Base-by-base conservation (phyloP, 2,113 vertebrate species). In the Anguilla rostrata region DNA sequence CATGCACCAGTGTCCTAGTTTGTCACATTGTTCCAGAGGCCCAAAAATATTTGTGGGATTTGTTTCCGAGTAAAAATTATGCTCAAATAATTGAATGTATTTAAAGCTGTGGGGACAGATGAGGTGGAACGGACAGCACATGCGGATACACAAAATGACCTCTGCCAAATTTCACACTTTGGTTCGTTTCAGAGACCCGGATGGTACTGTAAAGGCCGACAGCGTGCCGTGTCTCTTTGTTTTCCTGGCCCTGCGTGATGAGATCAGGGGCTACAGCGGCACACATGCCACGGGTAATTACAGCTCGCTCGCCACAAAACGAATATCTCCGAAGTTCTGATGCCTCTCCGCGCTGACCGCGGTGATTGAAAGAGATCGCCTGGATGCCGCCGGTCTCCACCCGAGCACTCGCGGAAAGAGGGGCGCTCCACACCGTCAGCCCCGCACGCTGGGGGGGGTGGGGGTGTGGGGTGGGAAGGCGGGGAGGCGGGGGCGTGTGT, bases 171-270 rank as follows among this genome's bases (percentile, higher is more conserved):
- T 71, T 7, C 26, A 22, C 26, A 3, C 57, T 60, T 8, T 71
- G 0, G 63, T 71, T 7, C 26, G 7, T 71, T 8, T n/a, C 9
- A 9, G 3, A 26, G 6, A 16, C 57, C 57, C 18, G 14, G 14
- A n/a, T 71, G 20, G 63, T 88, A 90, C 14, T 60, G 56, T 91
- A 87, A 88, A 89, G 92, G 11, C 87, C 8, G 39, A 22, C 86
- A 78, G n/a, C 34, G 34, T 5, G 4, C 43, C 39, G 34, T 39
- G 39, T 93, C 87, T 90, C 90, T 90, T 92, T 90, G 87, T 92
- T 89, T 90, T 86, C 66, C 82, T 84, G n/a, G 79, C 83, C 83
- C 88, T 86, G 87, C 79, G 83, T 18, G 46, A 84, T 22, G 39
- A 56, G 16, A 22, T 29, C 39, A 78, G 6, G 80, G 39, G 53